Percentiles rank a stretch among this genome's conserved stretches.
These are phyloP conservation scores for Rhynchomys soricoides DNA, from an alignment of 2,113 vertebrate genomes.

Conservation along the genomic window DNA sequence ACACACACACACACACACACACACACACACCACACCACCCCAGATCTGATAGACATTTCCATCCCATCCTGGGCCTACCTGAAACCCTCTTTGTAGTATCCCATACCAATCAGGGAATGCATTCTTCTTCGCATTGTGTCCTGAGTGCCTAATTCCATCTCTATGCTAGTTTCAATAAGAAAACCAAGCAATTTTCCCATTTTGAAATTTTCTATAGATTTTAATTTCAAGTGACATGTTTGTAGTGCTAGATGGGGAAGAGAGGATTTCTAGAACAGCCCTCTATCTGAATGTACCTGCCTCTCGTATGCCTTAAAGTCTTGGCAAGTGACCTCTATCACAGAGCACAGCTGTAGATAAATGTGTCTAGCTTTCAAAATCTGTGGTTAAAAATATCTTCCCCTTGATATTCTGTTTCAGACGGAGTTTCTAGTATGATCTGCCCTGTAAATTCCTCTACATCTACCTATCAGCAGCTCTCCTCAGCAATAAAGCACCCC, in stretches of 20 bases:
- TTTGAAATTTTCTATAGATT: neutral
- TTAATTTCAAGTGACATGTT: neutral
- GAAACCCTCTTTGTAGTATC: neutral
- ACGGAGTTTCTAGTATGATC: neutral
- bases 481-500: neutral
- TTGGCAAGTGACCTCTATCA: neutral
- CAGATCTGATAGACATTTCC: neutral
- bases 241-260: neutral
- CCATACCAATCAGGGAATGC: neutral
- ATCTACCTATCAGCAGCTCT: neutral
- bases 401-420: neutral
- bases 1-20: too few species aligned
- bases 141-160: neutral
- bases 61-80: neutral
- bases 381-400: neutral
- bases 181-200: conserved; percentile 8
- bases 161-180: neutral
- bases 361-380: neutral
- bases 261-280: neutral
- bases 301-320: neutral
- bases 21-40: neutral
- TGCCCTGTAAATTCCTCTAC: conserved; percentile 2
- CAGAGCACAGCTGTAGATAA: neutral
- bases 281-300: neutral
- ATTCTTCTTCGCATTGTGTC: neutral